Evolutionary conservation across 2,113 vertebrate genomes (phyloP).

Genomic region (Aptenodytes forsteri): DNA sequence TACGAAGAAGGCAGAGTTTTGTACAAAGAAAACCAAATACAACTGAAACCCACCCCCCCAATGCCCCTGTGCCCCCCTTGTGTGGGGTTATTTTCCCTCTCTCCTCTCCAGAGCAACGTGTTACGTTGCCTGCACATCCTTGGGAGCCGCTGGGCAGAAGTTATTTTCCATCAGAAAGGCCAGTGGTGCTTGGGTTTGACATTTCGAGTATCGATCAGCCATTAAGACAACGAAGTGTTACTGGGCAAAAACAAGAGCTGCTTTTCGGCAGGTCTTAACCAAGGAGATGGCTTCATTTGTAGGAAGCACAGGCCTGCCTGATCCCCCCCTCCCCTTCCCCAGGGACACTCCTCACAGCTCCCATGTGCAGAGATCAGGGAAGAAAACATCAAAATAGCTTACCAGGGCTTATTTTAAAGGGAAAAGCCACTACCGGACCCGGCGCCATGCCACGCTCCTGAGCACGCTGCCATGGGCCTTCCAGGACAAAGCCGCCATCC

Average conservation of each 20-base stretch:
- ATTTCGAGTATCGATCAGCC: background rate
- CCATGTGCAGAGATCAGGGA: accelerated
- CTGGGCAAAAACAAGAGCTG: background rate
- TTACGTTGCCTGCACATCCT: background rate
- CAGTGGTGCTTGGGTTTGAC: background rate
- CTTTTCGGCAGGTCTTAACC: background rate
- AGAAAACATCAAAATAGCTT: background rate
- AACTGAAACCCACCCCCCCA: background rate
- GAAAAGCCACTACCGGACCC: background rate
- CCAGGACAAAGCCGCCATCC: accelerated
- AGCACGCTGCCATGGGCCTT: too few species aligned
- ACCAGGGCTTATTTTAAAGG: background rate
- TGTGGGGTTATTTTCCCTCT: background rate
- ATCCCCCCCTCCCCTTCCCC: background rate
- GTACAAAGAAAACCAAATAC: background rate
- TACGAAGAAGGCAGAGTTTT: background rate
- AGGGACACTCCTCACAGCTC: background rate
- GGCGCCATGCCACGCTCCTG: accelerated
- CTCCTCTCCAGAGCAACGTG: background rate
- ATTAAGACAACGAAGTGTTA: background rate
- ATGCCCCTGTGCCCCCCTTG: background rate
- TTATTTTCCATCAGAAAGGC: conserved; percentile 22
- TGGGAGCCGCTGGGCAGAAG: background rate
- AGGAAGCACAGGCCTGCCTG: background rate
- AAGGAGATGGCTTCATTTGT: background rate